Evolutionary conservation across 2,888 invertebrate genomes (phyloP).

Genomic region (Choreutis nemorana): DNA sequence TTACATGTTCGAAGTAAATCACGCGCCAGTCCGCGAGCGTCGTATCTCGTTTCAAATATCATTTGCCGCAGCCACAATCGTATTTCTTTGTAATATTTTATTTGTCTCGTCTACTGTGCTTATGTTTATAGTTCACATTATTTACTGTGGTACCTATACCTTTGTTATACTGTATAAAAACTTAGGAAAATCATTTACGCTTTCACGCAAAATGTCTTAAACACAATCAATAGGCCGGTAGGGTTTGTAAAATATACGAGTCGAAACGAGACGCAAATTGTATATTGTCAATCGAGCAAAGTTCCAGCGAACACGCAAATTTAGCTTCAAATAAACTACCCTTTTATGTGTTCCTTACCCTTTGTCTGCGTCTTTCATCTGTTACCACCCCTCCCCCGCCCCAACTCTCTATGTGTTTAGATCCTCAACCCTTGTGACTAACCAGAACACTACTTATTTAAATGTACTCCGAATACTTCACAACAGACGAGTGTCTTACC

Average conservation of each 20-base stretch:
- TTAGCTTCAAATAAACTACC: conserved; percentile 66
- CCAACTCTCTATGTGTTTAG: conserved; percentile 65
- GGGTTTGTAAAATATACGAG: conserved; percentile 53
- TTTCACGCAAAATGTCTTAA: conserved; percentile 63
- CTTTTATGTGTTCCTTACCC: conserved; percentile 72
- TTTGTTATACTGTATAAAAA: conserved; percentile 53
- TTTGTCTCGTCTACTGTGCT: conserved; percentile 66
- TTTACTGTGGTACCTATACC: conserved; percentile 50
- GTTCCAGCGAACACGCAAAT: conserved; percentile 64
- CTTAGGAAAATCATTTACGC: conserved; percentile 67
- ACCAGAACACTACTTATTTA: conserved; percentile 58
- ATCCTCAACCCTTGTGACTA: conserved; percentile 61
- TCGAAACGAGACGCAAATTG: conserved; percentile 51
- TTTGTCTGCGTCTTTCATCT: conserved; percentile 86
- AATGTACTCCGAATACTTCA: conserved; percentile 55
- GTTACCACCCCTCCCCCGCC: conserved; percentile 67
- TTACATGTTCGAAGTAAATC: conserved; percentile 23
- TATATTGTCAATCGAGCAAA: conserved; percentile 57
- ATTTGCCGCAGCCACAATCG: conserved; percentile 55
- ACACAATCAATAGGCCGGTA: conserved; percentile 55
- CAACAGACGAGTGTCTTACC: conserved; percentile 45
- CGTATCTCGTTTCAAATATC: conserved; percentile 24
- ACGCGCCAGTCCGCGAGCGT: conserved; percentile 21
- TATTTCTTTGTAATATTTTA: conserved; percentile 58
- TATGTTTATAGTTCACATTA: conserved; percentile 52